Evolutionary conservation across 2,888 invertebrate genomes (phyloP).

Genomic region (Vesta saturnalis): DNA sequence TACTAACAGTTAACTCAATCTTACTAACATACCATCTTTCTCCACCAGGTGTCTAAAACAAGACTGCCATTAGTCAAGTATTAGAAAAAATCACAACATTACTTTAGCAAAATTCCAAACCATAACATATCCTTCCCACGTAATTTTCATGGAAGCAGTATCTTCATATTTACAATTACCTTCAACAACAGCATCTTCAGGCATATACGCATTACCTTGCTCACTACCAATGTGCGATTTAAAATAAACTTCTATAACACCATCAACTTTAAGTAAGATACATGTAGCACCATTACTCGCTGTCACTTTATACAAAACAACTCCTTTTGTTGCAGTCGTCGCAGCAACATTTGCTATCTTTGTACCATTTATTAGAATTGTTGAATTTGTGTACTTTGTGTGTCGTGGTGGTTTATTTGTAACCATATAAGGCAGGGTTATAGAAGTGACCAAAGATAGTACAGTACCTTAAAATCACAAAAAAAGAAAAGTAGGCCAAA

Average conservation of each 20-base stretch:
- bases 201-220: constrained; percentile 78
- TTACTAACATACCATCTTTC: constrained; percentile 89
- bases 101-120: constrained; percentile 86
- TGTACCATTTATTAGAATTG: constrained; percentile 43
- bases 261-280: constrained; percentile 81
- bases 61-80: neutral
- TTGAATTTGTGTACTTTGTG: constrained; percentile 69
- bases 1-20: constrained; percentile 79
- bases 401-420: constrained; percentile 70
- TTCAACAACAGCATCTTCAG: constrained; percentile 75
- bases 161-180: constrained; percentile 83
- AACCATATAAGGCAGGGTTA: constrained; percentile 53
- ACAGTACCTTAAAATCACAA: constrained; percentile 25
- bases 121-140: constrained; percentile 80
- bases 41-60: constrained; percentile 82
- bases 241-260: constrained; percentile 67
- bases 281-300: constrained; percentile 79
- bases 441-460: constrained; percentile 41
- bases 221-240: constrained; percentile 56
- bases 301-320: constrained; percentile 71
- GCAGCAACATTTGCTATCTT: constrained; percentile 25
- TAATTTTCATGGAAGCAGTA: constrained; percentile 74
- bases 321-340: constrained; percentile 39
- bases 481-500: neutral
- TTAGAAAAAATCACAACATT: neutral